Base-by-base conservation (phyloP, 2,888 invertebrate species). In the Phytoseiulus persimilis region DNA sequence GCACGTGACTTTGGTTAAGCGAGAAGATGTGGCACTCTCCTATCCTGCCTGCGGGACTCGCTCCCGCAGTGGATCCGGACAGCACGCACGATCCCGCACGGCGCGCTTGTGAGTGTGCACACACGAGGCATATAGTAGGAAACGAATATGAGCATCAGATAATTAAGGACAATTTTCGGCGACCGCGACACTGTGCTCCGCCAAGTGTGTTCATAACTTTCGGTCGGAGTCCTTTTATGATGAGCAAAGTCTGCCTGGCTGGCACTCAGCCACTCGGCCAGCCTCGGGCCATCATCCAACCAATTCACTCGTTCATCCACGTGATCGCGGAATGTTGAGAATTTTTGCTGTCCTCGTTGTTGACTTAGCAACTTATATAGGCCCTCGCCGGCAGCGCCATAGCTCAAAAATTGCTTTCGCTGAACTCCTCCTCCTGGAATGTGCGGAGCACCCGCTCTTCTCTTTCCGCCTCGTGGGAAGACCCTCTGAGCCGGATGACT, bases 1-100 rank as follows among this genome's bases (percentile, higher is more conserved):
- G 65, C 65, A 65, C 65, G 65, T 65, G 65, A 65, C 65, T 65
- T 65, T 65, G 65, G 65, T 65, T 65, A 65, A 65, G 65, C 65
- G 28, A 18, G 65, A 65, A 23, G 28, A 65, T 23, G 65, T 65
- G 65, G 65, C 65, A 65, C 28, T 6, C 65, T 65, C 11, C 65
- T 23, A 2, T 23, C 28, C 65, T 65, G 1, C 14, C 23, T 14
- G 1, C 65, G 18, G 14, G 65, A 28, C 14, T 28, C 65, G 65
- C 65, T 65, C 18, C 18, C 65, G 18, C 18, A 11, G 65, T n/a
- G 65, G 39, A 3, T 39, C 9, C 39, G 39, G 3, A 3, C 28
- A 28, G 28, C 23, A 14, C 46, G 14, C 46, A 46, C 46, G 46
- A 46, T 6, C 46, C 65, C 18, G 65, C 65, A 23, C 5, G 18